Conservation (phyloP, 1,140 invertebrate genomes). For the Drosophila baimaii region DNA sequence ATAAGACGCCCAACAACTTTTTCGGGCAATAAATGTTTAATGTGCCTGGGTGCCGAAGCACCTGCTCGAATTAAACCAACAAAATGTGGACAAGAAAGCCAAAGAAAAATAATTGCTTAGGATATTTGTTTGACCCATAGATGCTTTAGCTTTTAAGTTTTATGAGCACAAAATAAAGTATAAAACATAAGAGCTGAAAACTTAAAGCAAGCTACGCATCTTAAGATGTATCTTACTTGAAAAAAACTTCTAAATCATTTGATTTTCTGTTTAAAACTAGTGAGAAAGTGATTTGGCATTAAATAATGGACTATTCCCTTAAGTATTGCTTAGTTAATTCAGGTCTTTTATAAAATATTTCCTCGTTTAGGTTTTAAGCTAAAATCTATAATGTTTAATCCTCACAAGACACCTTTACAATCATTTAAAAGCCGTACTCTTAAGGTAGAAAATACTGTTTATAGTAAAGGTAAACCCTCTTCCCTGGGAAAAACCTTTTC, state of each 20-base stretch:
- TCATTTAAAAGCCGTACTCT: too few species aligned
- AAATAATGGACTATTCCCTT: too few species aligned
- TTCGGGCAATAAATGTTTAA: constrained; percentile 65
- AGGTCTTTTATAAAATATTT: too few species aligned
- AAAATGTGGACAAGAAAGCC: constrained; percentile 12
- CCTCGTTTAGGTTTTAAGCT: too few species aligned
- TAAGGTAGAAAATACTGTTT: background rate
- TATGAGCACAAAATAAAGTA: background rate
- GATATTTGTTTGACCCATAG: constrained; percentile 10
- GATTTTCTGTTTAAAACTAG: too few species aligned
- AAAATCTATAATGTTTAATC: background rate
- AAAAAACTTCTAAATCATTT: background rate
- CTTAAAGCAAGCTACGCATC: background rate
- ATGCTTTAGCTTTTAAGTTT: background rate
- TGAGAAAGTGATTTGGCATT: too few species aligned
- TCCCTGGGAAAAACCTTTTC: background rate
- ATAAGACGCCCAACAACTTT: constrained; percentile 49
- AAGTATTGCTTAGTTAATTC: too few species aligned
- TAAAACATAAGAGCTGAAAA: background rate
- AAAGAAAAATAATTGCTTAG: background rate
- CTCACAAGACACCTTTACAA: background rate
- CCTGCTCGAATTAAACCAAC: constrained; percentile 30
- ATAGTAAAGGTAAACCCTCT: background rate
- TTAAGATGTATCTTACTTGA: too few species aligned
- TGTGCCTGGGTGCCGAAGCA: constrained; percentile 56